These are phyloP conservation scores for Prosopocoilus inquinatus DNA, from an alignment of 2,888 invertebrate species.

Conservation along the genomic window DNA sequence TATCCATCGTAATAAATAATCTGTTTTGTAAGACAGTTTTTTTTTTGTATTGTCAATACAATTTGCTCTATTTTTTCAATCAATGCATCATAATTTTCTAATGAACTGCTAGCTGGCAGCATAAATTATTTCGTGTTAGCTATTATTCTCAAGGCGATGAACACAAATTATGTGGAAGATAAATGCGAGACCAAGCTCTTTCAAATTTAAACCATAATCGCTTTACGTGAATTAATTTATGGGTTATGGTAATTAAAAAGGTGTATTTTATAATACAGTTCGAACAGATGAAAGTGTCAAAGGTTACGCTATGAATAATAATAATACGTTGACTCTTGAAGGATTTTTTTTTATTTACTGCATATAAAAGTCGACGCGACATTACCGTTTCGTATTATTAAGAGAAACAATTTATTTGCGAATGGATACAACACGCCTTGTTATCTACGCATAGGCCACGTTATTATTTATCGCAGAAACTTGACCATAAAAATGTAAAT, in stretches of 20 bases:
- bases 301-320: constrained; percentile 3
- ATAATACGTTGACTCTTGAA: neutral
- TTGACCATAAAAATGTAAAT: too few species aligned
- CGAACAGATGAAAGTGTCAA: constrained; percentile 17
- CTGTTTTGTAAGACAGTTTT: too few species aligned
- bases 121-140: constrained; percentile 16
- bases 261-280: constrained; percentile 18
- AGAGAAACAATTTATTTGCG: too few species aligned
- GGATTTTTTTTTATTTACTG: neutral
- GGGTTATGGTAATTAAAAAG: constrained; percentile 28
- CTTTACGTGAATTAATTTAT: constrained; percentile 28
- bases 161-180: constrained; percentile 11
- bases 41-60: neutral
- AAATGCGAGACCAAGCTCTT: constrained; percentile 15
- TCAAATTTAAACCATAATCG: constrained; percentile 24
- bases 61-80: constrained; percentile 6
- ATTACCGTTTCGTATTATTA: too few species aligned
- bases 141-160: constrained; percentile 6
- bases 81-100: constrained; percentile 10
- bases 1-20: too few species aligned
- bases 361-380: too few species aligned
- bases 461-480: too few species aligned
- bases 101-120: constrained; percentile 9
- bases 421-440: too few species aligned
- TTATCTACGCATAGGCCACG: too few species aligned